These are phyloP conservation scores for Teinopalpus imperialis DNA, from an alignment of 2,888 invertebrate genomes.

Conservation along the genomic window DNA sequence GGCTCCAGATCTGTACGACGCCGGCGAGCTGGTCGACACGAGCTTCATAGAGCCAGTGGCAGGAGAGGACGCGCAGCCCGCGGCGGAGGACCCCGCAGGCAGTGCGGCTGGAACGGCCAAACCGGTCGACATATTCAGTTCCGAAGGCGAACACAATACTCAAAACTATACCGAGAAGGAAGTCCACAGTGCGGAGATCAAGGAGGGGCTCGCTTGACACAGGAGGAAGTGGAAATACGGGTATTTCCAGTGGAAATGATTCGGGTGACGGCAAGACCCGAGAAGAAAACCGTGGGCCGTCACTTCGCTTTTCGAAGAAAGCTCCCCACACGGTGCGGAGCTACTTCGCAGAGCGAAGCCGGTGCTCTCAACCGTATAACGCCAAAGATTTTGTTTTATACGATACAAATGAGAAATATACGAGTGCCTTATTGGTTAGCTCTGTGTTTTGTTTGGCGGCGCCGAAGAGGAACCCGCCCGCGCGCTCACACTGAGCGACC, in stretches of 20 bases:
- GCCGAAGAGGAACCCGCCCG: conserved; percentile 84
- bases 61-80: conserved; percentile 18
- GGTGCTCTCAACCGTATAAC: conserved; percentile 43
- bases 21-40: too few relatives aligned
- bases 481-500: conserved; percentile 90
- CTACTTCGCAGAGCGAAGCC: background rate
- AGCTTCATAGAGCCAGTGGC: background rate
- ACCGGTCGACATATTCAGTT: conserved; percentile 50
- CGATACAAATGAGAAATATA: conserved; percentile 56
- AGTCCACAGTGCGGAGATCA: conserved; percentile 35
- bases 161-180: conserved; percentile 22
- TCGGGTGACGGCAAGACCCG: conserved; percentile 60
- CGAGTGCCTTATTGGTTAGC: conserved; percentile 80
- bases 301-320: conserved; percentile 22
- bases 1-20: too few relatives aligned
- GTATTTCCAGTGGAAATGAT: conserved; percentile 74
- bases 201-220: conserved; percentile 60
- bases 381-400: conserved; percentile 76
- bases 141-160: conserved; percentile 29
- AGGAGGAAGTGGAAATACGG: conserved; percentile 54
- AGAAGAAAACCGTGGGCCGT: conserved; percentile 11
- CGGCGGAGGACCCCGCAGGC: conserved; percentile 6
- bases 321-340: background rate
- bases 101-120: conserved; percentile 23
- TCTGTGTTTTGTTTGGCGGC: conserved; percentile 70